Evolutionary conservation across 2,888 invertebrate species (phyloP).

Genomic region (Lasioglossum zephyrum): DNA sequence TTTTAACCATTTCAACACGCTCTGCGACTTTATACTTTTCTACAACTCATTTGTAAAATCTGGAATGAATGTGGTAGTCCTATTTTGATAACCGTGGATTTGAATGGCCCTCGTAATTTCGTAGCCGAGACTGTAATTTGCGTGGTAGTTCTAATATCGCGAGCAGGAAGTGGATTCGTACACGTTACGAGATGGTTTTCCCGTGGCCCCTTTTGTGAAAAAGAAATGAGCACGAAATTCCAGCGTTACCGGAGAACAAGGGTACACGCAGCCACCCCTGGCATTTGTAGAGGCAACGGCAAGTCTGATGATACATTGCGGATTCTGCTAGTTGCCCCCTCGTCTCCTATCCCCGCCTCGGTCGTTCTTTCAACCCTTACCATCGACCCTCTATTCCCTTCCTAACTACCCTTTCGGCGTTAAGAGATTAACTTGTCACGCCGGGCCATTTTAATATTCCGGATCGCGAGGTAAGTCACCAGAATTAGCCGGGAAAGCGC

Average conservation of each 20-base stretch:
- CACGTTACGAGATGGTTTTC: not conserved
- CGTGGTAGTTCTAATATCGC: not conserved
- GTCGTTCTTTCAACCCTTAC: slow-evolving; percentile 64
- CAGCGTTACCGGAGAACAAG: slow-evolving; percentile 42
- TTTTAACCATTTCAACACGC: too few species aligned
- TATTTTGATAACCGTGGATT: not conserved
- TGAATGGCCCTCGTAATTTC: not conserved
- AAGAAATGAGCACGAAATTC: slow-evolving; percentile 31
- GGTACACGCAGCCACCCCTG: slow-evolving; percentile 62
- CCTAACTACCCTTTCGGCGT: slow-evolving; percentile 69
- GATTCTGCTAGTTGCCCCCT: slow-evolving; percentile 53
- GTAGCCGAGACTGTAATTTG: not conserved
- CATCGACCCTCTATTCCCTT: slow-evolving; percentile 54
- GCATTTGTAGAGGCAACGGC: slow-evolving; percentile 58
- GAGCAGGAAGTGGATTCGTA: not conserved
- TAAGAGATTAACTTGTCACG: slow-evolving; percentile 80
- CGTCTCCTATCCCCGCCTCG: slow-evolving; percentile 44
- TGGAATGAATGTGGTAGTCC: not conserved
- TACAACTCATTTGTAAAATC: not conserved
- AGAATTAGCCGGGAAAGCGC: slow-evolving; percentile 67
- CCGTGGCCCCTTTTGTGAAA: not conserved
- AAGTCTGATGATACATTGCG: slow-evolving; percentile 73
- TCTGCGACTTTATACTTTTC: too few species aligned
- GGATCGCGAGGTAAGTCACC: slow-evolving; percentile 68
- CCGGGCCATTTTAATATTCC: slow-evolving; percentile 77